Base-by-base conservation (phyloP, 2,888 invertebrate genomes). In the Catocala nupta region DNA sequence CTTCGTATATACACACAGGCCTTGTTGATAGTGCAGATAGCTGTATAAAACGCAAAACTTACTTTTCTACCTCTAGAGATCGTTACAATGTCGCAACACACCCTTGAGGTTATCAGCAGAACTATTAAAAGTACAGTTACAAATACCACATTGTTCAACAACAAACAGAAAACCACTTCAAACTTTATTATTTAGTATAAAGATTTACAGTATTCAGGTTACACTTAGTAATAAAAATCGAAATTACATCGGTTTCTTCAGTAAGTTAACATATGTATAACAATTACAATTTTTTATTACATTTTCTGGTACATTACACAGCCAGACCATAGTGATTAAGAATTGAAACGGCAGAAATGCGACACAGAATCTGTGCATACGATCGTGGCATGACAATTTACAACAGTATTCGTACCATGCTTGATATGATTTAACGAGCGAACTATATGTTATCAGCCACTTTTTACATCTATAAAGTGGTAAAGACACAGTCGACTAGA, bases 211-310 rank as follows among this genome's bases (percentile, higher is more conserved):
- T 43, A 43, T 43, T 43, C 43, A 43, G 43, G 43, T 43, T 43
- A 43, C n/a, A 43, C 11, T 39, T 1, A 45, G 12, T 45, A 45
- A 45, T 45, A 45, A 45, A 45, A 45, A 45, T 13, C 45, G 12
- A 7, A 45, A n/a, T 6, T 13, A 45, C 45, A 45, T 12, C 12
- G 12, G 45, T 45, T 45, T 45, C n/a, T 12, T 45, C 12, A 12
- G 45, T 45, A 45, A 45, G 12, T 45, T 12, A 45, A 45, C 45
- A 45, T 7, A 13, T 45, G 45, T 45, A 45, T 1, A n/a, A 45
- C 45, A 45, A 45, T 45, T 45, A 45, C 45, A 5, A 12, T 45
- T 45, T 12, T 12, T 45, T 45, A 45, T 45, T 45, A 45, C 45
- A 45, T 45, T 45, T 45, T 45, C n/a, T 12, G 12, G 12, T 45